A percentile compares a stretch with the other conserved stretches of the same genome.
Conservation (phyloP, 2,113 vertebrate genomes). For the Zosterops pallidus region DNA sequence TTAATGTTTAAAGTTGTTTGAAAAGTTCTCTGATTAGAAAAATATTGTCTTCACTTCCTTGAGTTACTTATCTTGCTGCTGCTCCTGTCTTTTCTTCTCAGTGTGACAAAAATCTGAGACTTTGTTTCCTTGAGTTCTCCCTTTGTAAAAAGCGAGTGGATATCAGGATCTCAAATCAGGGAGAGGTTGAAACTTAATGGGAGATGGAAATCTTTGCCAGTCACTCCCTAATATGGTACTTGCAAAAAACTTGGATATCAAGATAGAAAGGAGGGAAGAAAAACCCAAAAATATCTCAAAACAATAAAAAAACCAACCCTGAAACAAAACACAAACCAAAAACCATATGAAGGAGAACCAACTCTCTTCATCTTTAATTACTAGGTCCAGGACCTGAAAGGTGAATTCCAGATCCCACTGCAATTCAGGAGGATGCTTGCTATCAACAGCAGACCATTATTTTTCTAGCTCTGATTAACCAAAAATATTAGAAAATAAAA, state of each 20-base stretch:
- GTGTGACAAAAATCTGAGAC: not conserved
- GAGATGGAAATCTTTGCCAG: not conserved
- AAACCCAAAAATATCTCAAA: not conserved
- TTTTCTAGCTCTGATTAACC: not conserved
- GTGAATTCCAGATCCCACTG: not conserved
- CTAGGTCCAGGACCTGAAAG: not conserved
- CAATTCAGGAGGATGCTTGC: not conserved
- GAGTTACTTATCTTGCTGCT: not conserved
- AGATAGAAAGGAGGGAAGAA: not conserved
- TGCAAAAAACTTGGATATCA: not conserved
- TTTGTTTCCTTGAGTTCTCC: not conserved
- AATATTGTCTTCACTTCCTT: not conserved
- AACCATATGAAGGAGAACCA: not conserved
- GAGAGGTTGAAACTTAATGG: not conserved
- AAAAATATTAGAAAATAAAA: constrained; percentile 8
- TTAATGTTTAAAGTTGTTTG: not conserved
- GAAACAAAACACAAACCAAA: not conserved
- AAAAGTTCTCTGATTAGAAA: not conserved
- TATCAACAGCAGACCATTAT: not conserved
- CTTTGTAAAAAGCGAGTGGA: not conserved
- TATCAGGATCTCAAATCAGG: not conserved
- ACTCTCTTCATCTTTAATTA: not conserved
- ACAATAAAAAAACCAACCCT: not conserved
- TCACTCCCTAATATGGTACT: not conserved
- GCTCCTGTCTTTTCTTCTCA: not conserved